These are phyloP conservation scores for Verasper variegatus DNA, from an alignment of 2,113 vertebrate genomes.

Conservation along the genomic window DNA sequence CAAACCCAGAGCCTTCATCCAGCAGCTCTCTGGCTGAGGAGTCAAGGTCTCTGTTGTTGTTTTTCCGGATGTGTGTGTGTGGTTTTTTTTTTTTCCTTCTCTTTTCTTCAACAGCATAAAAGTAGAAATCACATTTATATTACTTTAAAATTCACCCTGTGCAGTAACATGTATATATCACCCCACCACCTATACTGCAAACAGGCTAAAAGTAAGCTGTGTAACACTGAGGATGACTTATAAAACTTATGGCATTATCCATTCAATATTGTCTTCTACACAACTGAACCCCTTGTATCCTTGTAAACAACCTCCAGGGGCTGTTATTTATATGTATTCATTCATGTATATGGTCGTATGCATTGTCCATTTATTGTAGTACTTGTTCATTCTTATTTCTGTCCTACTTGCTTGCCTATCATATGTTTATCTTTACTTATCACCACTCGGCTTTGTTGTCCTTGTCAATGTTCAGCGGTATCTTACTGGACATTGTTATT, in stretches of 20 bases:
- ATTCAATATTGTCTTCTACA: too few relatives aligned
- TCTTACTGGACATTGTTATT: not conserved
- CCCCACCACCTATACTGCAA: too few relatives aligned
- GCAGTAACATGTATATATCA: too few relatives aligned
- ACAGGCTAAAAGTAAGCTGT: too few relatives aligned
- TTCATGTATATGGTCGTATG: too few relatives aligned
- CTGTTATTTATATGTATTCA: too few relatives aligned
- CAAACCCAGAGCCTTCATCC: constrained; percentile 1
- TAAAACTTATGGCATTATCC: too few relatives aligned
- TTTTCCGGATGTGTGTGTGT: not conserved
- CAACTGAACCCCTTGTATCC: too few relatives aligned
- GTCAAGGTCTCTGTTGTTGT: constrained; percentile 55
- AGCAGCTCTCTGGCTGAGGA: constrained; percentile 16
- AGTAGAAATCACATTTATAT: not conserved
- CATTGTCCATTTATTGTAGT: not conserved
- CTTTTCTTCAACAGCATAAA: not conserved
- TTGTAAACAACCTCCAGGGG: too few relatives aligned
- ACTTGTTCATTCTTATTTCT: not conserved
- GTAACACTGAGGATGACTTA: too few relatives aligned
- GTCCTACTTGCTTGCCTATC: not conserved
- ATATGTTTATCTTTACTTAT: not conserved
- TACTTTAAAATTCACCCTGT: not conserved
- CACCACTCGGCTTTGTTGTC: not conserved
- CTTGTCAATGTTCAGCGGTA: not conserved
- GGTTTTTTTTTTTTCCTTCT: not conserved